phyloP scores from a whole-genome alignment of 2,113 vertebrate genomes.

The Neolamprologus caudopunctatus region DNA sequence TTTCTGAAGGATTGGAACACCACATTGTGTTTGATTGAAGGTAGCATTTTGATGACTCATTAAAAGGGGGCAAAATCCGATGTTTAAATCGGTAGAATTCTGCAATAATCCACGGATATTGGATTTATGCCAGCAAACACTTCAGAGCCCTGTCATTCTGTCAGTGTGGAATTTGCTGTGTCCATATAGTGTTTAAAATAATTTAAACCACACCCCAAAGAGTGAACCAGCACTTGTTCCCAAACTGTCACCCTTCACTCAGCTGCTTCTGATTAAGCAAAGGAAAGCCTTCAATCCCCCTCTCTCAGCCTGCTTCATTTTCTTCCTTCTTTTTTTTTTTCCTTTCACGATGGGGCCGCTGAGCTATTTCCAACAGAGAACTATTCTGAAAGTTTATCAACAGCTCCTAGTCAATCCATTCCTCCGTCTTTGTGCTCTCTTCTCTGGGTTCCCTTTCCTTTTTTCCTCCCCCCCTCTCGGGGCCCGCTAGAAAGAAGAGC shows the following conservation, averaged over 20 bases:
- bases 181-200: neutral
- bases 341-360: slow-evolving; percentile 14
- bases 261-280: slow-evolving; percentile 62
- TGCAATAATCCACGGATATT: neutral
- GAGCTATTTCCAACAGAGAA: slow-evolving; percentile 58
- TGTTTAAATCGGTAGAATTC: neutral
- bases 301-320: neutral
- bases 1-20: slow-evolving; percentile 47
- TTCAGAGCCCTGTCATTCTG: neutral
- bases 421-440: slow-evolving; percentile 46
- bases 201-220: slow-evolving; percentile 3
- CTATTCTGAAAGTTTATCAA: slow-evolving; percentile 72
- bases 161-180: neutral
- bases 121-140: neutral
- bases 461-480: slow-evolving; percentile 4
- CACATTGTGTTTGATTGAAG: slow-evolving; percentile 56
- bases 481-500: slow-evolving; percentile 53
- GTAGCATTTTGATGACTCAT: slow-evolving; percentile 45
- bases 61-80: slow-evolving; percentile 4
- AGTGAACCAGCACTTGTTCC: slow-evolving; percentile 54
- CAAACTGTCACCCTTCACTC: slow-evolving; percentile 36
- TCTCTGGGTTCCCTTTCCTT: slow-evolving; percentile 3
- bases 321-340: neutral
- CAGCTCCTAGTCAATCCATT: slow-evolving; percentile 60
- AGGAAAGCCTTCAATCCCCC: slow-evolving; percentile 40